Evolutionary conservation across 2,113 vertebrate species (phyloP), one percentile per base, ranked within the genome.

Genomic region (Amazona guildingii): DNA sequence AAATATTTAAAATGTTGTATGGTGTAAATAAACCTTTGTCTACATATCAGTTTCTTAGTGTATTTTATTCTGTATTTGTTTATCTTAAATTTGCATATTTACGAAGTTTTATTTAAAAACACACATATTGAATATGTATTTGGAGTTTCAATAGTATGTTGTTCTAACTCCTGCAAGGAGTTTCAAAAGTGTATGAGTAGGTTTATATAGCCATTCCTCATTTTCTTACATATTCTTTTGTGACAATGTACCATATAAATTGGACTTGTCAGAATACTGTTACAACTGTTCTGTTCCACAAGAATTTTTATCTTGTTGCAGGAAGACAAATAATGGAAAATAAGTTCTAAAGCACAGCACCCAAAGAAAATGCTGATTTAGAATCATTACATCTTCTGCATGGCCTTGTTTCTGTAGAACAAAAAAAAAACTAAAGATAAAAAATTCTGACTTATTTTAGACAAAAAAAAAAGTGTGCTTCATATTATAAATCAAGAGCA

Each of bases 1-100:
- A 99, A 99, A 99, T 99, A 99, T 99, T 99, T 99, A 99, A 99
- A 99, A 99, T 99, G 99, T 99, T 99, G 99, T 99, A 99, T 99
- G 99, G 99, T 99, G 99, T 99, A 99, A 99, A 99, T 99, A 99
- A 99, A 99, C 98, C 99, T 99, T 99, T 99, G 99, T 99, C 99
- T 99, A 99, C 99, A 99, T 99, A 98, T 98, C 98, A 99, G 99
- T 99, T 99, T 99, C 99, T 98, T 98, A 98, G 99, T 99, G 99
- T 98, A 98, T 98, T 99, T 99, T 99, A 98, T 99, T 99, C 99
- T 98, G 98, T 98, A 98, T 98, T 94, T 97, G 78, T 96, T 97
- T 92, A 95, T 86, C 83, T 80, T 78, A 93, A 98, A 97, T 97
- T 97, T 97, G 91, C 95, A 96, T 98, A 97, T 98, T 98, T 98